Evolutionary conservation across 92 coral and sea anemone genomes (phyloP), one percentile per base, ranked within the genome.

Genomic region (Paramuricea clavata): DNA sequence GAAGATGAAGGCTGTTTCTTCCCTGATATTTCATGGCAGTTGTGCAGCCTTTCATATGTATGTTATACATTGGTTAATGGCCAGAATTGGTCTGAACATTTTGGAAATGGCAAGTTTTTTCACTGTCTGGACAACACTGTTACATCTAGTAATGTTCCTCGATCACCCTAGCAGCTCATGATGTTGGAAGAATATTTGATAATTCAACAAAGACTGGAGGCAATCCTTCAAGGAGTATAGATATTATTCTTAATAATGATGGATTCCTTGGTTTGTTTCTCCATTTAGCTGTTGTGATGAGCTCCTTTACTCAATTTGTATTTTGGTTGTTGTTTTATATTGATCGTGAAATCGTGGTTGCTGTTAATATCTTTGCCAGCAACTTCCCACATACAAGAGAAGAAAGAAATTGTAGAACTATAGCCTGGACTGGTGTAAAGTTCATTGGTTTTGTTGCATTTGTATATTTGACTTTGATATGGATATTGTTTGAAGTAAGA

Each of bases 331-430:
- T 79, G 52, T 79, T 52, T 41, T 17, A 28, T 41, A 30, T 79
- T 60, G 84, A 79, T 49, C 84, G 84, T n/a, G 84, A 79, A 41
- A 32, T 79, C 56, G 59, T 79, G 35, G 56, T 79, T 5, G 73
- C 84, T 6, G 84, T 34, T 35, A 19, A 57, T 1, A 27, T 47
- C 0, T 78, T 78, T 8, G 23, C 83, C 35, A 16, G 21, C 69
- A 78, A 78, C 50, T 52, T 57, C 39, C 71, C 71, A 35, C 59
- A 12, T 61, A 32, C 84, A 11, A 79, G 22, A 41, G 27, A 41
- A 34, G 73, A 79, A 79, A 61, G 56, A n/a, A 15, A 57, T 21
- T 59, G 84, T 61, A 28, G 25, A 79, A 60, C 72, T 17, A 25
- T 79, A 12, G 39, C 84, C 4, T 16, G 15, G 47, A 34, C 56